Conservation (phyloP, 2,888 invertebrate species). For the Plagodis dolabraria region DNA sequence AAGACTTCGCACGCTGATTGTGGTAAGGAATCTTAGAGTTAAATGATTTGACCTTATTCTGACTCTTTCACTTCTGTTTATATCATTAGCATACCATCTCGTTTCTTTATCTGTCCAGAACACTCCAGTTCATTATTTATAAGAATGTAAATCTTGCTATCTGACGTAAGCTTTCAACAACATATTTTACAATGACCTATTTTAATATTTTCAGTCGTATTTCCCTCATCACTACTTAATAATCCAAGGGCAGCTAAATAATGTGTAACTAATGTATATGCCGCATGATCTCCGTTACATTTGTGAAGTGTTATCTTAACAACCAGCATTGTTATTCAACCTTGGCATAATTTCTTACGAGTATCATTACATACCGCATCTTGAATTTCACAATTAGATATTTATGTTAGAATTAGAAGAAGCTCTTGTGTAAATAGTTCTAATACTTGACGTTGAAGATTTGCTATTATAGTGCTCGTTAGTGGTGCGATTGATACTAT, state of each 20-base stretch:
- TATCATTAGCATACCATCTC: conserved; percentile 42
- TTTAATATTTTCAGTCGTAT: conserved; percentile 29
- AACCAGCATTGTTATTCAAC: conserved; percentile 67
- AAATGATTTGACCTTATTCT: conserved; percentile 70
- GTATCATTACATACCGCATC: conserved; percentile 44
- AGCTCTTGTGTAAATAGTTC: conserved; percentile 58
- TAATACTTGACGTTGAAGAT: conserved; percentile 55
- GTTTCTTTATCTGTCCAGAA: conserved; percentile 32
- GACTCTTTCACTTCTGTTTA: conserved; percentile 49
- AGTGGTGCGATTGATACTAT: conserved; percentile 49
- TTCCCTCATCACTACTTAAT: conserved; percentile 36
- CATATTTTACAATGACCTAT: conserved; percentile 40
- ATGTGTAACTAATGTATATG: conserved; percentile 39
- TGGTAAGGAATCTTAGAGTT: conserved; percentile 71
- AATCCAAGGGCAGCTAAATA: conserved; percentile 40
- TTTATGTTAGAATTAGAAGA: conserved; percentile 60
- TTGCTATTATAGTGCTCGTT: conserved; percentile 65
- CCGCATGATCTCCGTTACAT: conserved; percentile 46
- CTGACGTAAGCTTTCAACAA: conserved; percentile 50
- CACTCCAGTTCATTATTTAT: conserved; percentile 42
- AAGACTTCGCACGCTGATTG: conserved; percentile 81
- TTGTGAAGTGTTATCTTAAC: conserved; percentile 64
- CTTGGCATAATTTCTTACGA: conserved; percentile 63
- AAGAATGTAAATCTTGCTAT: conserved; percentile 51
- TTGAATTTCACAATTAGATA: conserved; percentile 58